Percentiles rank a stretch among this genome's conserved stretches.
Conservation (phyloP, 2,888 invertebrate species). For the Sthenelais limicola region DNA sequence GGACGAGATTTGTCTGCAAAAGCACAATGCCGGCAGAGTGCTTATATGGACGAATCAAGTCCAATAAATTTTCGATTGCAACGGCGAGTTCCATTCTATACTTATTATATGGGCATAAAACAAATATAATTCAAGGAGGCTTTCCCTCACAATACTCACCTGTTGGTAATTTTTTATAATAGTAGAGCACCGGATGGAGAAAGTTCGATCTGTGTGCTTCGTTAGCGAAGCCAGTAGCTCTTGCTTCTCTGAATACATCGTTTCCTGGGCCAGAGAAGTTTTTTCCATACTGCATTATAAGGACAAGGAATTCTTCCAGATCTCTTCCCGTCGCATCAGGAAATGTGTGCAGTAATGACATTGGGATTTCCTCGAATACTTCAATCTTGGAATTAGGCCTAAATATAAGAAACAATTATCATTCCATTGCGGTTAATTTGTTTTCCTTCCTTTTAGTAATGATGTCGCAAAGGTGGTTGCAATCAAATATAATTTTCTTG, state of each 20-base stretch:
- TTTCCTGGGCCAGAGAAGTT: conserved; percentile 71
- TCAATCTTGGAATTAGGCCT: neutral
- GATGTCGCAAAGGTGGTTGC: too few species aligned
- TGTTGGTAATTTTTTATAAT: conserved; percentile 69
- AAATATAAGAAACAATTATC: conserved; percentile 13
- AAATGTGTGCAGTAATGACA: conserved; percentile 66
- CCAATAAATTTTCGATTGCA: too few species aligned
- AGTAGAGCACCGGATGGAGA: conserved; percentile 73
- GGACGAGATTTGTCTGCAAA: too few species aligned
- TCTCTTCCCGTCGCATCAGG: conserved; percentile 63
- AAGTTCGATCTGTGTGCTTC: conserved; percentile 73
- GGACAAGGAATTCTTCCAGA: conserved; percentile 62
- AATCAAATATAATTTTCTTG: too few species aligned
- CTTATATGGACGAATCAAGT: too few species aligned
- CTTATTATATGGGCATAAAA: too few species aligned
- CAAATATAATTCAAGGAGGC: too few species aligned
- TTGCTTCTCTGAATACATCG: conserved; percentile 71
- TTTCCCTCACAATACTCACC: too few species aligned
- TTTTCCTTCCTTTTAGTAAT: too few species aligned
- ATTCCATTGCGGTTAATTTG: too few species aligned
- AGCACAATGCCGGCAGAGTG: too few species aligned
- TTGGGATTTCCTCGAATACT: conserved; percentile 70
- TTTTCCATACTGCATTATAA: conserved; percentile 72
- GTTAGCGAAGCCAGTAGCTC: conserved; percentile 70
- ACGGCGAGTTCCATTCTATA: too few species aligned